phyloP scores from a whole-genome alignment of 2,113 vertebrate genomes.

The Eonycteris spelaea region DNA sequence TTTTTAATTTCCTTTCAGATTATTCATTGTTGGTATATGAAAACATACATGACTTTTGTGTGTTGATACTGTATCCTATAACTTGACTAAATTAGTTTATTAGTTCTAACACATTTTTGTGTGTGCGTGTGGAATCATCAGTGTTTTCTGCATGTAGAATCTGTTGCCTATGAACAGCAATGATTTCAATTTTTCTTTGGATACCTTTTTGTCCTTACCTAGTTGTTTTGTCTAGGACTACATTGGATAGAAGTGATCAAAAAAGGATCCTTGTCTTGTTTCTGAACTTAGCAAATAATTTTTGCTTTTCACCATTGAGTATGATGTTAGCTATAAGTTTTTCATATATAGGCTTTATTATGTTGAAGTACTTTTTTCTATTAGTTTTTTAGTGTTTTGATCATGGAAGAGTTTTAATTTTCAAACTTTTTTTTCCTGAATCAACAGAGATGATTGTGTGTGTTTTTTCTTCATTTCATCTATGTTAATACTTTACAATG shows the following conservation, averaged over 20 bases:
- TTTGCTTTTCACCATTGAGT: not conserved
- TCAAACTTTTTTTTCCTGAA: not conserved
- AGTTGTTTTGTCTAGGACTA: not conserved
- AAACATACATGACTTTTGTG: not conserved
- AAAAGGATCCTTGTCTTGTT: not conserved
- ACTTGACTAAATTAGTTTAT: not conserved
- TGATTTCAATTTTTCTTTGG: not conserved
- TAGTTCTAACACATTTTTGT: not conserved
- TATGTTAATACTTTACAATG: not conserved
- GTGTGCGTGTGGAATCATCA: not conserved
- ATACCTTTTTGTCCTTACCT: not conserved
- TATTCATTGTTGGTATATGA: not conserved
- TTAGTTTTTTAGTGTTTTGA: not conserved
- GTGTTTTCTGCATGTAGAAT: not conserved
- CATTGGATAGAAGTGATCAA: not conserved
- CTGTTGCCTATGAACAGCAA: not conserved
- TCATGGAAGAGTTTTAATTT: not conserved
- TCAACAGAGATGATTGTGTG: not conserved
- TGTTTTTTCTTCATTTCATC: not conserved
- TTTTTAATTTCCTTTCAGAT: not conserved
- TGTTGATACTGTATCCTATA: not conserved
- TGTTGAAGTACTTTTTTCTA: not conserved
- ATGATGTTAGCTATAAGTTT: not conserved
- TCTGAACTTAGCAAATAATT: too few relatives aligned
- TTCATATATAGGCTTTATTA: not conserved